These are phyloP conservation scores for Muscina levida DNA, from an alignment of 2,888 invertebrate species.

Conservation along the genomic window DNA sequence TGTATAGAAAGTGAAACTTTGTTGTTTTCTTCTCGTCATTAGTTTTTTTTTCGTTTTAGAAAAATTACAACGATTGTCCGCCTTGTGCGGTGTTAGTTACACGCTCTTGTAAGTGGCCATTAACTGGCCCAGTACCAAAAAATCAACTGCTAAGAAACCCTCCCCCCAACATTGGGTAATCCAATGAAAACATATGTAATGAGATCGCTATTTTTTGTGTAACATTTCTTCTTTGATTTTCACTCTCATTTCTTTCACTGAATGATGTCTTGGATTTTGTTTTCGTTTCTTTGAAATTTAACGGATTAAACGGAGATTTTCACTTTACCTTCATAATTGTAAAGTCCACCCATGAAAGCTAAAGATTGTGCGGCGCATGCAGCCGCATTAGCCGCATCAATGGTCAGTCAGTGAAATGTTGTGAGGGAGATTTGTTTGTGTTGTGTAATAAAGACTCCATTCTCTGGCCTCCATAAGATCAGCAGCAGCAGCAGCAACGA, in stretches of 20 bases:
- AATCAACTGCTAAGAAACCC: background rate
- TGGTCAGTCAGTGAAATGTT: conserved; percentile 10
- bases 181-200: conserved; percentile 54
- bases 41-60: no score
- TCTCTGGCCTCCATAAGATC: conserved; percentile 2
- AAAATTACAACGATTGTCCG: conserved; percentile 40
- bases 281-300: conserved; percentile 31
- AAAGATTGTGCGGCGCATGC: background rate
- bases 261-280: no score
- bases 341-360: conserved; percentile 37
- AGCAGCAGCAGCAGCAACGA: background rate
- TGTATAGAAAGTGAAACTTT: conserved; percentile 60
- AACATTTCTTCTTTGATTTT: conserved; percentile 7
- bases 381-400: background rate
- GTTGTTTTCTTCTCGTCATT: conserved; percentile 27
- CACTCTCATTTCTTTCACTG: background rate
- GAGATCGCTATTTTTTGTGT: conserved; percentile 55
- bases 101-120: conserved; percentile 17
- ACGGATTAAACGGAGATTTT: conserved; percentile 47
- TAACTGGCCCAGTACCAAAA: background rate
- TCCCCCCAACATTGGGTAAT: conserved; percentile 38
- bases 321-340: conserved; percentile 42
- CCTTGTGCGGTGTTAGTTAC: no score
- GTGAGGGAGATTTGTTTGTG: conserved; percentile 44
- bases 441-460: conserved; percentile 48